Evolutionary conservation across 2,888 invertebrate genomes (phyloP).

Genomic region (Zygogramma bicolorata): DNA sequence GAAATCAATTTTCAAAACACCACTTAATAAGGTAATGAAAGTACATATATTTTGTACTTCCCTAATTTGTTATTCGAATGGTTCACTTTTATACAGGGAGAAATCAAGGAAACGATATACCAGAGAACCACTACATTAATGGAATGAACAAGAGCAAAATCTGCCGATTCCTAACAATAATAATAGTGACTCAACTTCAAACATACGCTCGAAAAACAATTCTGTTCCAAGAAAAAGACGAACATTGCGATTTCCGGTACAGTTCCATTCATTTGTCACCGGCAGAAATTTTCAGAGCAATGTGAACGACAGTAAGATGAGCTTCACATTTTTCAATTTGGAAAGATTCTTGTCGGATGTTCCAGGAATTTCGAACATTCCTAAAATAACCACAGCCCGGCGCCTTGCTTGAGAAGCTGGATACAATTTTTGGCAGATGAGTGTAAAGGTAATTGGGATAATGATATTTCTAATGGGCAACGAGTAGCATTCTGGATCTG

Average conservation of each 20-base stretch:
- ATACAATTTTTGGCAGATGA: conserved; percentile 24
- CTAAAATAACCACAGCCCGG: conserved; percentile 38
- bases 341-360: conserved; percentile 31
- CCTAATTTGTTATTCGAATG: too few species aligned
- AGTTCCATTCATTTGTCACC: conserved; percentile 29
- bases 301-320: conserved; percentile 34
- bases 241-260: conserved; percentile 24
- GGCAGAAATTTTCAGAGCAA: conserved; percentile 24
- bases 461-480: background rate
- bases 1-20: too few species aligned
- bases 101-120: too few species aligned
- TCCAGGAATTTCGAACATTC: conserved; percentile 26
- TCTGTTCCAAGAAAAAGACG: background rate
- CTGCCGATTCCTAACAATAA: too few species aligned
- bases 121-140: too few species aligned
- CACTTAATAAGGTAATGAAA: too few species aligned
- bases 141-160: too few species aligned
- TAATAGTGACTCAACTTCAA: background rate
- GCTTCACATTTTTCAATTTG: conserved; percentile 35
- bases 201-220: background rate
- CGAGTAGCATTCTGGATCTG: background rate
- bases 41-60: too few species aligned
- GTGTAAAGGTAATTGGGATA: conserved; percentile 11
- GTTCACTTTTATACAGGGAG: too few species aligned
- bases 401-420: conserved; percentile 34